A percentile compares a stretch with the other conserved stretches of the same genome.
These are phyloP conservation scores for Prinia subflava DNA, from an alignment of 2,113 vertebrate species.

Conservation along the genomic window DNA sequence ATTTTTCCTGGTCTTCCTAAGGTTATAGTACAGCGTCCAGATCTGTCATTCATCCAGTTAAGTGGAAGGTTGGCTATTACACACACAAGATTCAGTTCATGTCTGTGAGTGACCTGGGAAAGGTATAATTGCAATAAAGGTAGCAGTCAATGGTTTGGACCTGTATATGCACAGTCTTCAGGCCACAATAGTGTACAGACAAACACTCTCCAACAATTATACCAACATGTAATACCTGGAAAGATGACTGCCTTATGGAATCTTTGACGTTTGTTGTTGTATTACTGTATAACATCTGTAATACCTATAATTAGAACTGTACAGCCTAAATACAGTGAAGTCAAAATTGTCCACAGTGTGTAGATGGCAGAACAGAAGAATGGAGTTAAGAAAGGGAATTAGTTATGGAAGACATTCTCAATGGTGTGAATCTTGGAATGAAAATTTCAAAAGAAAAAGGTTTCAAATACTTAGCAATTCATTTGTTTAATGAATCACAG, in stretches of 20 bases:
- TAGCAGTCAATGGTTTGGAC: neutral
- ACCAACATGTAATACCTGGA: neutral
- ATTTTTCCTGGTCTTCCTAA: neutral
- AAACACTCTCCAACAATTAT: neutral
- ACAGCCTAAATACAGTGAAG: neutral
- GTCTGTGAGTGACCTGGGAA: neutral
- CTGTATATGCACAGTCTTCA: neutral
- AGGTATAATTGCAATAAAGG: neutral
- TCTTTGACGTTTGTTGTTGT: neutral
- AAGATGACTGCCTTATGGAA: neutral
- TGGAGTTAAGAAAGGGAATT: neutral
- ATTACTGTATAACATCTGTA: neutral
- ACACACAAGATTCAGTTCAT: neutral
- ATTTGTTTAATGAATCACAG: neutral
- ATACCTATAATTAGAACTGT: neutral
- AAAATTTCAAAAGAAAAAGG: neutral
- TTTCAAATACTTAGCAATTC: neutral
- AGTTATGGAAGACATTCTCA: neutral
- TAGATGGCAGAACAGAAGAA: neutral
- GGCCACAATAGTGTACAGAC: neutral
- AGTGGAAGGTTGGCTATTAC: neutral
- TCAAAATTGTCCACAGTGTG: neutral
- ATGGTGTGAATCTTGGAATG: neutral
- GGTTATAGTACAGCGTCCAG: neutral
- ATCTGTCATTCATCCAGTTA: neutral